Conservation (phyloP, 2,888 invertebrate genomes). For the Noctua janthe region DNA sequence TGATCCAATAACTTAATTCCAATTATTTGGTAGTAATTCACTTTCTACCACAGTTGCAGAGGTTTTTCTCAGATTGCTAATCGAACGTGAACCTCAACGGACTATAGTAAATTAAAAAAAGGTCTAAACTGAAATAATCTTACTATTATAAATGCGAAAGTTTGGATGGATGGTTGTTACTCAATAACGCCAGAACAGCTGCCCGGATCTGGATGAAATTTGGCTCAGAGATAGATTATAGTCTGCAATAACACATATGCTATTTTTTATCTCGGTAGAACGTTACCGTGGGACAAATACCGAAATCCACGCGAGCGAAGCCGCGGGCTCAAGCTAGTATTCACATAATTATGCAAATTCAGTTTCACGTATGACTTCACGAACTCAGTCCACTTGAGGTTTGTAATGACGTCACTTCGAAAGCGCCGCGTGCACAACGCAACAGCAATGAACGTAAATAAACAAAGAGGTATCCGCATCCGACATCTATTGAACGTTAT, state of each 20-base stretch:
- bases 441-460: conserved; percentile 78
- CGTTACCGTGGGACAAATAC: neutral
- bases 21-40: neutral
- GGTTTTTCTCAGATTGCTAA: neutral
- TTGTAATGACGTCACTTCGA: conserved; percentile 66
- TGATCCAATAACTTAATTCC: neutral
- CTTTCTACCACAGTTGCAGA: neutral
- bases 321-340: neutral
- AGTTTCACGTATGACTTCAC: conserved; percentile 21
- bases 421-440: conserved; percentile 74
- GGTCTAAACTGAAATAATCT: neutral
- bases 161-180: neutral
- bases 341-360: conserved; percentile 5
- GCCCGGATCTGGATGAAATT: neutral
- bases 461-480: conserved; percentile 73
- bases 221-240: neutral
- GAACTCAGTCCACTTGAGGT: conserved; percentile 50
- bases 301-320: neutral
- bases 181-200: neutral
- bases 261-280: neutral
- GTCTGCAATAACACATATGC: neutral
- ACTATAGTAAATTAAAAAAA: neutral
- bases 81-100: neutral
- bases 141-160: neutral
- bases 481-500: conserved; percentile 28